These are phyloP conservation scores for Zhuqinia jingwanae DNA, from an alignment of 2,888 invertebrate species.

Conservation along the genomic window DNA sequence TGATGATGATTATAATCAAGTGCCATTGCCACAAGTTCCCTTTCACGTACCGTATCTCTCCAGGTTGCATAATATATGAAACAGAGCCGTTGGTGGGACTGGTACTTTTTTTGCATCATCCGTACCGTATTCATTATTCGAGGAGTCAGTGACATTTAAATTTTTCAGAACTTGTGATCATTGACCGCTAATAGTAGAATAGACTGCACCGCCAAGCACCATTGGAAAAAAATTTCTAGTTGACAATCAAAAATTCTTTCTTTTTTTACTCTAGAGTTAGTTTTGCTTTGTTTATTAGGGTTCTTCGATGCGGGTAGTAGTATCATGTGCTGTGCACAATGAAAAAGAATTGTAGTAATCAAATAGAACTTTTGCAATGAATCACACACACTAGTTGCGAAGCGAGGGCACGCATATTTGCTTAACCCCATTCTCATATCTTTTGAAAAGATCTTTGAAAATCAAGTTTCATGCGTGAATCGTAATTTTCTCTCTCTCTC, in stretches of 20 bases:
- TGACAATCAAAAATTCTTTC: conserved; percentile 64
- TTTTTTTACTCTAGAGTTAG: neutral
- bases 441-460: conserved; percentile 34
- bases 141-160: conserved; percentile 65
- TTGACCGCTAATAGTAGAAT: conserved; percentile 29
- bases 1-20: neutral
- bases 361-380: too few relatives aligned
- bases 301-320: neutral
- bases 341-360: neutral
- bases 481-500: conserved; percentile 63
- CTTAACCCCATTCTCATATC: conserved; percentile 66
- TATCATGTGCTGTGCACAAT: neutral
- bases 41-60: conserved; percentile 46
- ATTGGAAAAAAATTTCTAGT: conserved; percentile 38
- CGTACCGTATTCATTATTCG: too few relatives aligned
- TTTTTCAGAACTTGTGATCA: conserved; percentile 54
- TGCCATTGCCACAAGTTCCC: conserved; percentile 20
- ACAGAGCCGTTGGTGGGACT: neutral
- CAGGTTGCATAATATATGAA: conserved; percentile 36
- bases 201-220: neutral
- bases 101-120: neutral
- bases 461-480: conserved; percentile 70
- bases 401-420: conserved; percentile 59
- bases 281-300: neutral
- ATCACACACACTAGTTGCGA: conserved; percentile 12